Evolutionary conservation across 2,888 invertebrate species (phyloP), one percentile per base, ranked within the genome.

Genomic region (Darwinula stevensoni): DNA sequence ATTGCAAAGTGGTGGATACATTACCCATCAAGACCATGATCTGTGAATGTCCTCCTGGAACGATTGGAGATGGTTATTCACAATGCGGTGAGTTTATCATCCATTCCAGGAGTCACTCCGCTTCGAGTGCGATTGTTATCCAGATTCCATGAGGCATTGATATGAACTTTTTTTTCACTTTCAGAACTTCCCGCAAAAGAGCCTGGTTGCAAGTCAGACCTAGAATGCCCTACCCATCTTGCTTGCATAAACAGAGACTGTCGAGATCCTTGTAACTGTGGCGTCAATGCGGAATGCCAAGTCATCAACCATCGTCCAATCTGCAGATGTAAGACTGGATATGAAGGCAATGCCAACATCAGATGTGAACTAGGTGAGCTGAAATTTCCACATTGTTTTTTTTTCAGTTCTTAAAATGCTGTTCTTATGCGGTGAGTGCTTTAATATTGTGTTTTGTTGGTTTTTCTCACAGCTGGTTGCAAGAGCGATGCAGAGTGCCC

Each of bases 291-390:
- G 5, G 38, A 41, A 14, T 44, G 44, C 27, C 34, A 39, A 13
- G 41, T 40, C 14, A 36, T 39, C 16, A 34, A 37, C 28, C 42
- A 38, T 17, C 27, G 31, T 11, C 29, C 37, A 15, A 30, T 34
- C 11, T 78, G 76, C 46, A 63, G 64, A 26, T 80, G 76, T 44
- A 62, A 74, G 37, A 62, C 67, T 43, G 73, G 72, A 41, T 74
- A 74, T 46, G 65, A 65, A 45, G 78, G 78, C 34, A 75, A 76
- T 53, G 76, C 78, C 3, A 75, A 76, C 43, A 70, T 73, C 22
- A 22, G 22, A 22, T 22, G 22, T 22, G 22, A 22, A 6, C 22
- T n/a, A 22, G 22, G 22, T 22, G 22, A 22, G 22, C n/a, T 22
- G n/a, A n/a, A 22, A 22, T 22, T n/a, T 22, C 9, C 22, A n/a